Percentiles rank a stretch among this genome's conserved stretches.
Evolutionary conservation across 2,888 invertebrate species (phyloP).

Genomic region (Ariolimax columbianus): DNA sequence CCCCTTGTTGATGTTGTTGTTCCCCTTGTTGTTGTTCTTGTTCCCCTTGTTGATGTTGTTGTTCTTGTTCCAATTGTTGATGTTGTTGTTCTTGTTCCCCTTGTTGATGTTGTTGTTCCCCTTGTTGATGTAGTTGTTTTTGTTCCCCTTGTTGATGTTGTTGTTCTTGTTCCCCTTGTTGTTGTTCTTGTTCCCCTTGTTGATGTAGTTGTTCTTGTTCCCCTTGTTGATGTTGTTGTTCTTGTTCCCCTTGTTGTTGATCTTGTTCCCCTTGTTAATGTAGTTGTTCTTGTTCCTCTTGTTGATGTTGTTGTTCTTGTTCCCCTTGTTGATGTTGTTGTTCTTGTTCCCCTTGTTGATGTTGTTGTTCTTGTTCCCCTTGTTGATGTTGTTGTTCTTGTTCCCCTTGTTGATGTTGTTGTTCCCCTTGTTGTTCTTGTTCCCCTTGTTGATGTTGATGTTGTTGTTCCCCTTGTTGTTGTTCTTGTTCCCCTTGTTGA

Average conservation of each 20-base stretch:
- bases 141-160: not conserved
- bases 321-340: too few species aligned
- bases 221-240: not conserved
- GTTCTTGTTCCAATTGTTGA: not conserved
- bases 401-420: too few species aligned
- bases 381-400: too few species aligned
- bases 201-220: not conserved
- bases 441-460: too few species aligned
- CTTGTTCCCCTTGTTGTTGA: not conserved
- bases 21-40: too few species aligned
- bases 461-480: too few species aligned
- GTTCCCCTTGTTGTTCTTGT: too few species aligned
- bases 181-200: not conserved
- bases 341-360: too few species aligned
- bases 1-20: too few species aligned
- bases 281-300: not conserved
- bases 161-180: not conserved
- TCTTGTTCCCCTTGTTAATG: not conserved
- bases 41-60: not conserved
- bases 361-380: too few species aligned
- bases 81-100: not conserved
- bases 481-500: too few species aligned
- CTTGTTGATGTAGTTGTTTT: not conserved
- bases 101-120: not conserved
- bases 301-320: not conserved